These are phyloP conservation scores for Cinara cedri DNA, from an alignment of 2,888 invertebrate genomes.

Conservation along the genomic window DNA sequence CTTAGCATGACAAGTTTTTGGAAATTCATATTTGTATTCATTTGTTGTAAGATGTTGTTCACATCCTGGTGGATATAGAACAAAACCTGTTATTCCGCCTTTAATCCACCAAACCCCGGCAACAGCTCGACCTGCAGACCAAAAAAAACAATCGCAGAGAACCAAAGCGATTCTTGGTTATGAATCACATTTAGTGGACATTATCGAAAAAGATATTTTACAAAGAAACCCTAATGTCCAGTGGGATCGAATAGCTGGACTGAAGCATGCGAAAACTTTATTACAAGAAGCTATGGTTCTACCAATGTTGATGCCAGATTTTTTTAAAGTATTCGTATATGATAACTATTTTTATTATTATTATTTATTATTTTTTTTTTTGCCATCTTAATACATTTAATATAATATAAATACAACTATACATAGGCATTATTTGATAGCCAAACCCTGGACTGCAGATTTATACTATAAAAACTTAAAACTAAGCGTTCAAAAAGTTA, in stretches of 20 bases:
- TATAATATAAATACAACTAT: too few species aligned
- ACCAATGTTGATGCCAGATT: slow-evolving; percentile 86
- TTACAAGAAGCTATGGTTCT: slow-evolving; percentile 86
- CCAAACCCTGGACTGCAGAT: too few species aligned
- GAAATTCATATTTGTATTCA: background rate
- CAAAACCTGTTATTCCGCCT: slow-evolving; percentile 50
- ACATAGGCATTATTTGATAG: too few species aligned
- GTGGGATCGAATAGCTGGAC: slow-evolving; percentile 79
- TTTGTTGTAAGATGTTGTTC: slow-evolving; percentile 58
- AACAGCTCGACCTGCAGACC: slow-evolving; percentile 27
- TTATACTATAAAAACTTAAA: too few species aligned
- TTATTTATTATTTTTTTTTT: too few species aligned
- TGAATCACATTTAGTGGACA: slow-evolving; percentile 79
- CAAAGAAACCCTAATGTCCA: slow-evolving; percentile 82
- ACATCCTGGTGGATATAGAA: slow-evolving; percentile 56
- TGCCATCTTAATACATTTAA: too few species aligned
- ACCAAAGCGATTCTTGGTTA: slow-evolving; percentile 48
- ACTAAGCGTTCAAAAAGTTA: too few species aligned
- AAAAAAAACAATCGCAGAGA: slow-evolving; percentile 45
- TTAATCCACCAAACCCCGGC: slow-evolving; percentile 24
- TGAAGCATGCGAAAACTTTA: slow-evolving; percentile 77
- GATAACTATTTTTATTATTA: too few species aligned
- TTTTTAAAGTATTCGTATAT: slow-evolving; percentile 82
- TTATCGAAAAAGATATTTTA: slow-evolving; percentile 82
- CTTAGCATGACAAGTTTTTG: too few species aligned